phyloP scores from a whole-genome alignment of 2,113 vertebrate genomes.

The Pseudonaja textilis region DNA sequence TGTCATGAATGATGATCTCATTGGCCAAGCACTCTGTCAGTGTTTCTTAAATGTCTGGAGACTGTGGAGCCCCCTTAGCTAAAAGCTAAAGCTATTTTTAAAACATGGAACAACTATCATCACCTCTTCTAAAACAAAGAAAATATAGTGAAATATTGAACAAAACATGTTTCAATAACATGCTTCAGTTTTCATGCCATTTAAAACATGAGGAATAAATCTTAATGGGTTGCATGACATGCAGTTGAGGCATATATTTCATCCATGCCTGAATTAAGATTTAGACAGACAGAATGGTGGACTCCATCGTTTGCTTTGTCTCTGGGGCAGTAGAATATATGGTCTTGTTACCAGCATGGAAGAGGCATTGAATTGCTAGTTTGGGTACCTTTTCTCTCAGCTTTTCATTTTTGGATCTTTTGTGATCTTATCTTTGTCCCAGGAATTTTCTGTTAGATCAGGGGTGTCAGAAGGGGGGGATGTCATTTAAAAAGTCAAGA shows the following conservation, averaged over 20 bases:
- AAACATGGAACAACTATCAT: not conserved
- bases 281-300: not conserved
- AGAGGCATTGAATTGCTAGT: not conserved
- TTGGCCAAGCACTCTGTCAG: not conserved
- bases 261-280: not conserved
- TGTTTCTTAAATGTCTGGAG: not conserved
- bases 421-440: not conserved
- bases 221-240: not conserved
- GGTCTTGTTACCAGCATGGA: not conserved
- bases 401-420: not conserved
- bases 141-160: not conserved
- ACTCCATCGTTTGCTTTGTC: not conserved
- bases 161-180: not conserved
- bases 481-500: not conserved
- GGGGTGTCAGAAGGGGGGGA: not conserved
- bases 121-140: not conserved
- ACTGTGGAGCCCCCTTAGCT: not conserved
- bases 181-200: not conserved
- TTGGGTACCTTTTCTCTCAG: not conserved
- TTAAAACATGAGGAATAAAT: not conserved
- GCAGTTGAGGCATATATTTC: not conserved
- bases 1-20: not conserved
- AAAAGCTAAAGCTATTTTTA: not conserved
- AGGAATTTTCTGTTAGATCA: not conserved
- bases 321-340: not conserved